Conservation (phyloP, 2,797 vertebrate genomes). For the Chanos chanos region DNA sequence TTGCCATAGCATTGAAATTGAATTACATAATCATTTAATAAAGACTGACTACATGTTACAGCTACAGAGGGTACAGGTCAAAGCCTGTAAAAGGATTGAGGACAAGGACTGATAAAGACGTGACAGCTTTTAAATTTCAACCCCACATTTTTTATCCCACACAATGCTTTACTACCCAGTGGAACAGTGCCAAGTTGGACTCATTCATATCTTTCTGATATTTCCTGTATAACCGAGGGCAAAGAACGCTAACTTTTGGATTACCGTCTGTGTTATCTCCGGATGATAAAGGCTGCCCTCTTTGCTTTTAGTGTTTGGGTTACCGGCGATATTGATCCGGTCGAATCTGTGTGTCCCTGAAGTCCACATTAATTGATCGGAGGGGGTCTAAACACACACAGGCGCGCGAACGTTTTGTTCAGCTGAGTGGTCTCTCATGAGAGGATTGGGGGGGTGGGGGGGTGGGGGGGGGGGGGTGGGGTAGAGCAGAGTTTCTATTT, state of each 20-base stretch:
- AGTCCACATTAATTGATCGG: slow-evolving; percentile 60
- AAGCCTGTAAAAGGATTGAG: no score
- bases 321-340: slow-evolving; percentile 58
- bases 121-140: no score
- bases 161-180: no score
- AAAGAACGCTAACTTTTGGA: background rate
- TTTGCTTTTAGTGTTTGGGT: slow-evolving; percentile 46
- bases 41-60: no score
- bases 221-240: no score
- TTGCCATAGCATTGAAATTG: no score
- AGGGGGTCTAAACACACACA: slow-evolving; percentile 49
- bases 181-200: no score
- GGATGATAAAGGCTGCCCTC: slow-evolving; percentile 31
- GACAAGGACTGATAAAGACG: no score
- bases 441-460: slow-evolving; percentile 42
- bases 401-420: slow-evolving; percentile 54
- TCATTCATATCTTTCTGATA: no score
- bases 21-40: no score
- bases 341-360: slow-evolving; percentile 41
- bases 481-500: slow-evolving; percentile 50
- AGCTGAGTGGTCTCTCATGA: slow-evolving; percentile 36
- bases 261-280: slow-evolving; percentile 17
- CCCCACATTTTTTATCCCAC: no score
- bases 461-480: background rate
- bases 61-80: no score